phyloP scores from a whole-genome alignment of 2,797 vertebrate genomes.

The Selene dorsalis region DNA sequence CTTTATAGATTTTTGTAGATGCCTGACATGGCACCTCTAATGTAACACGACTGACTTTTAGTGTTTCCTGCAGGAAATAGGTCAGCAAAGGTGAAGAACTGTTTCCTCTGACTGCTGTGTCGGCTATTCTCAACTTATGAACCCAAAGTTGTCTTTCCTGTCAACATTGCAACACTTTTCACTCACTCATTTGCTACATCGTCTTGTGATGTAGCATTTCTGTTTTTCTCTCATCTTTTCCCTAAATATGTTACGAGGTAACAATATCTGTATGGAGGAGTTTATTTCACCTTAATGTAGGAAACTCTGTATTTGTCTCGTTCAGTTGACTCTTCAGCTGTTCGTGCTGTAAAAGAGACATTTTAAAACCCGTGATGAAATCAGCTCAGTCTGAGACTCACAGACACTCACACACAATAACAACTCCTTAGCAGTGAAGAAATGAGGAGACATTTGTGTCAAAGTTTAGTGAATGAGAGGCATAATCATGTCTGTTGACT shows the following conservation, averaged over 20 bases:
- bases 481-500: neutral
- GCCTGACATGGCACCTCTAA: neutral
- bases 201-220: neutral
- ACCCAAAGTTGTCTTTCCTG: neutral
- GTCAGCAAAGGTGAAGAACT: neutral
- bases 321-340: neutral
- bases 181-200: neutral
- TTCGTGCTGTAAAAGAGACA: neutral
- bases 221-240: neutral
- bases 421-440: neutral
- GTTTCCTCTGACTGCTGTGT: neutral
- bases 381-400: neutral
- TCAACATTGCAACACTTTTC: neutral
- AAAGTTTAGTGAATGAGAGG: constrained; percentile 1
- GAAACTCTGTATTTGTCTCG: neutral
- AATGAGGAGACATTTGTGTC: constrained; percentile 14
- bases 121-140: neutral
- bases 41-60: neutral
- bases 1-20: neutral
- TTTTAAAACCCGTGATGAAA: neutral
- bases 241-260: neutral
- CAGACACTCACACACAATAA: neutral
- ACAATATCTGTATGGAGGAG: neutral
- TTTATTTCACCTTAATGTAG: neutral
- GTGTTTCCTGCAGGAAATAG: constrained; percentile 12